Conservation (phyloP, 1,140 invertebrate species). For the Panulirus ornatus region DNA sequence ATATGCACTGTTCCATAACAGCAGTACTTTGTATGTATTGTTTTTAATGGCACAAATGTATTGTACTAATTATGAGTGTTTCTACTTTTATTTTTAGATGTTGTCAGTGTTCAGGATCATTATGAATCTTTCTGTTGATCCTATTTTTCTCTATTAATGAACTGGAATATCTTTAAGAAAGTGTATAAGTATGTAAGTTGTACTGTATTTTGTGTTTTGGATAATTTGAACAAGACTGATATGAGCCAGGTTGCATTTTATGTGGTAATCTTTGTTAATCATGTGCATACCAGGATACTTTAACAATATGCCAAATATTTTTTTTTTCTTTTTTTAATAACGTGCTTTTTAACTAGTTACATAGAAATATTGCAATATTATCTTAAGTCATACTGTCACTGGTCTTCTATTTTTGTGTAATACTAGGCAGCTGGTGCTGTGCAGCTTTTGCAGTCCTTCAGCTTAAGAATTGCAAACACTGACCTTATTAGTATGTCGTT, state of each 20-base stretch:
- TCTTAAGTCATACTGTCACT: background rate
- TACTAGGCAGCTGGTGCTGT: background rate
- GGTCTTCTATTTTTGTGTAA: background rate
- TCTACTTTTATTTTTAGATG: too few relatives aligned
- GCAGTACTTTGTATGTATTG: conserved; percentile 8
- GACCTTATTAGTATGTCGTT: background rate
- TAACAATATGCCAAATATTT: background rate
- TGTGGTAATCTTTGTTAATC: background rate
- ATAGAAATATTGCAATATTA: too few relatives aligned
- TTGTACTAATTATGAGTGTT: too few relatives aligned
- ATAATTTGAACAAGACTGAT: too few relatives aligned
- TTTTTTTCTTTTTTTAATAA: background rate
- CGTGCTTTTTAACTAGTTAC: too few relatives aligned
- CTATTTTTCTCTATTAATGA: too few relatives aligned
- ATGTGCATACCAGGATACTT: background rate
- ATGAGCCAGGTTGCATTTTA: background rate
- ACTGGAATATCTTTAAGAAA: background rate
- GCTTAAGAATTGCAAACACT: background rate
- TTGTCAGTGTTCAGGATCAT: too few relatives aligned
- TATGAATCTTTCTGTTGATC: too few relatives aligned
- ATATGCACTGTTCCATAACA: background rate
- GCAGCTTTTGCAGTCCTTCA: conserved; percentile 13
- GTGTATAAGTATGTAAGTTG: too few relatives aligned
- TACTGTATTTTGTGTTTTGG: too few relatives aligned
- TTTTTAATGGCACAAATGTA: background rate